Percentiles rank a stretch among this genome's conserved stretches.
phyloP scores from a whole-genome alignment of 2,113 vertebrate species.

The Indicator maculatus region DNA sequence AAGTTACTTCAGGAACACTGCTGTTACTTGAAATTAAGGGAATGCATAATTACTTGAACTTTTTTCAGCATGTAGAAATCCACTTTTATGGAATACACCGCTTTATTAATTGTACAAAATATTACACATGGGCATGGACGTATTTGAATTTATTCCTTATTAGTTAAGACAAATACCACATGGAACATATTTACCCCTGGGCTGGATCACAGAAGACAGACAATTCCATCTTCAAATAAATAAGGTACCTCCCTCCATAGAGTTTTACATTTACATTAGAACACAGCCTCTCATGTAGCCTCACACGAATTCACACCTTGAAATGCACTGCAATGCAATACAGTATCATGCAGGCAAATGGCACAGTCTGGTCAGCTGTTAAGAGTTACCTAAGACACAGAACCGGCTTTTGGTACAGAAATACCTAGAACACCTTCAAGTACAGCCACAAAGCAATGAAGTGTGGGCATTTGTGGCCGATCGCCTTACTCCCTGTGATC shows the following conservation, averaged over 20 bases:
- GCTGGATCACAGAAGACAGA: background rate
- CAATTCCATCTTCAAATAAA: background rate
- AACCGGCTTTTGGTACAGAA: background rate
- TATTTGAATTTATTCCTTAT: background rate
- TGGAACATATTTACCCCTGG: background rate
- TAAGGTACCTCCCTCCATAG: background rate
- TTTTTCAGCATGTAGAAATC: background rate
- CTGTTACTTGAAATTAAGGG: background rate
- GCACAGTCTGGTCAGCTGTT: background rate
- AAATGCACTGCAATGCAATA: background rate
- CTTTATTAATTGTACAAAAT: background rate
- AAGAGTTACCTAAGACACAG: background rate
- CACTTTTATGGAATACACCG: background rate
- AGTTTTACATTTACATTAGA: background rate
- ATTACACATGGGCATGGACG: background rate
- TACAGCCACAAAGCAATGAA: background rate
- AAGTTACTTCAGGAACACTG: background rate
- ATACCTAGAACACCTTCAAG: background rate
- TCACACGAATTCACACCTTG: background rate
- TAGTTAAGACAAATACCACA: background rate
- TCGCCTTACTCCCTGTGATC: background rate
- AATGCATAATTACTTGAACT: background rate
- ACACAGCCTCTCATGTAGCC: background rate
- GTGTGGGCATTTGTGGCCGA: background rate
- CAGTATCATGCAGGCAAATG: background rate